phyloP scores from a whole-genome alignment of 2,888 invertebrate genomes.

The Orthosia gothica region DNA sequence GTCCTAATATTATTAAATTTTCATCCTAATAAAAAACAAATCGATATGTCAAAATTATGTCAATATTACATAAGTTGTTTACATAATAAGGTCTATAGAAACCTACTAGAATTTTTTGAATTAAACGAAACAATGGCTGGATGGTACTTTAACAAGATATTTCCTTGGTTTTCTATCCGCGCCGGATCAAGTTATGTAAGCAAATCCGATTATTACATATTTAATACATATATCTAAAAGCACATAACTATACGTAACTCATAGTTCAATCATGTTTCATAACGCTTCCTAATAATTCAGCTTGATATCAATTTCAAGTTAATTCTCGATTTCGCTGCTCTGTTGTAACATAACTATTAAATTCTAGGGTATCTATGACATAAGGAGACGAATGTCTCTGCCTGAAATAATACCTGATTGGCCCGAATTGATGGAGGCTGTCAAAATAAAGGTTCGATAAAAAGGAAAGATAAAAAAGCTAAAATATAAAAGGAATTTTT shows the following conservation, averaged over 20 bases:
- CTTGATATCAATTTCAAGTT: conserved; percentile 67
- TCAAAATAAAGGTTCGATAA: conserved; percentile 93
- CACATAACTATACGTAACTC: conserved; percentile 27
- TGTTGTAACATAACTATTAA: conserved; percentile 82
- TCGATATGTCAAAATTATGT: conserved; percentile 53
- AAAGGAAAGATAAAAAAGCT: conserved; percentile 82
- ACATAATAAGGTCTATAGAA: conserved; percentile 45
- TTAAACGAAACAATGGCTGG: conserved; percentile 75
- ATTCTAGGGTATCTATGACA: conserved; percentile 93
- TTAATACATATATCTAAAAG: conserved; percentile 19
- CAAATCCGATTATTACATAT: conserved; percentile 44
- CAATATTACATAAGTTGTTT: conserved; percentile 57
- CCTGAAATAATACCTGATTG: conserved; percentile 95
- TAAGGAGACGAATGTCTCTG: conserved; percentile 93
- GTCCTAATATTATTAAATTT: conserved; percentile 27
- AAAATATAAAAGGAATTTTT: conserved; percentile 73
- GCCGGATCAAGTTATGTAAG: conserved; percentile 58
- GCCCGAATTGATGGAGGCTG: conserved; percentile 94
- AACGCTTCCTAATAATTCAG: conserved; percentile 72
- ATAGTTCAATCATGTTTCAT: conserved; percentile 58
- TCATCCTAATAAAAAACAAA: conserved; percentile 42
- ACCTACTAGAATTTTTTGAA: conserved; percentile 35
- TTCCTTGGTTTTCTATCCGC: conserved; percentile 78
- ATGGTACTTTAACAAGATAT: conserved; percentile 77
- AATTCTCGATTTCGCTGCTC: conserved; percentile 66